A percentile compares a stretch with the other conserved stretches of the same genome.
Conservation (phyloP, 2,113 vertebrate species). For the Atrichornis clamosus region DNA sequence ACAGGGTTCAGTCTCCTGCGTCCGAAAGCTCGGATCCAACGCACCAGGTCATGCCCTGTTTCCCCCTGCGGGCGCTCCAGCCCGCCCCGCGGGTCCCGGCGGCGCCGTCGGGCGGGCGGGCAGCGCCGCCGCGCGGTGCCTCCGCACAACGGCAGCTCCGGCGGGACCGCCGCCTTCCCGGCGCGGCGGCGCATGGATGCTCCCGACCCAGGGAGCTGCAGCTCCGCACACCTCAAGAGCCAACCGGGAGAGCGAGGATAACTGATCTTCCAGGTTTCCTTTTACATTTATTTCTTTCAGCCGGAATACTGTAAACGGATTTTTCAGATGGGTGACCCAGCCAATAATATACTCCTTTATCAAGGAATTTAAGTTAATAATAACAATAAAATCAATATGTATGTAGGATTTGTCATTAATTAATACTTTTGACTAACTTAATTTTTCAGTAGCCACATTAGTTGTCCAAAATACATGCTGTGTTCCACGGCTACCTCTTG, state of each 20-base stretch:
- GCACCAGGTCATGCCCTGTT: accelerated
- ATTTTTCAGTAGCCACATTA: not conserved
- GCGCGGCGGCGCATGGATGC: not conserved
- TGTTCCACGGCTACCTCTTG: not conserved
- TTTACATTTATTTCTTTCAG: not conserved
- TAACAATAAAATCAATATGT: too few relatives aligned
- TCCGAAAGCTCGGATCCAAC: not conserved
- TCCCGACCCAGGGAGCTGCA: not conserved
- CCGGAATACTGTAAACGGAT: not conserved
- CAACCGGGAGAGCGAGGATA: accelerated
- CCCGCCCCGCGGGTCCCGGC: not conserved
- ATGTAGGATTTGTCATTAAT: not conserved
- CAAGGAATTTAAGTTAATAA: too few relatives aligned
- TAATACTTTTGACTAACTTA: not conserved
- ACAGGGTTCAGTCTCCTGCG: not conserved
- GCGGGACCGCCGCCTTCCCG: not conserved
- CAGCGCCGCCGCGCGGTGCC: not conserved
- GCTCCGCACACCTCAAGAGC: not conserved
- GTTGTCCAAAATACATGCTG: not conserved
- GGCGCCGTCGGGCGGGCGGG: not conserved
- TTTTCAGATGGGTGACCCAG: not conserved
- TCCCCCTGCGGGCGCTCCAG: not conserved
- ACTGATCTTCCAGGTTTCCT: not conserved
- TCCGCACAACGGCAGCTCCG: not conserved
- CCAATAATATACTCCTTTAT: not conserved